Percentiles rank a stretch among this genome's conserved stretches.
phyloP scores from a whole-genome alignment of 2,797 vertebrate genomes.

The Malurus splendens region DNA sequence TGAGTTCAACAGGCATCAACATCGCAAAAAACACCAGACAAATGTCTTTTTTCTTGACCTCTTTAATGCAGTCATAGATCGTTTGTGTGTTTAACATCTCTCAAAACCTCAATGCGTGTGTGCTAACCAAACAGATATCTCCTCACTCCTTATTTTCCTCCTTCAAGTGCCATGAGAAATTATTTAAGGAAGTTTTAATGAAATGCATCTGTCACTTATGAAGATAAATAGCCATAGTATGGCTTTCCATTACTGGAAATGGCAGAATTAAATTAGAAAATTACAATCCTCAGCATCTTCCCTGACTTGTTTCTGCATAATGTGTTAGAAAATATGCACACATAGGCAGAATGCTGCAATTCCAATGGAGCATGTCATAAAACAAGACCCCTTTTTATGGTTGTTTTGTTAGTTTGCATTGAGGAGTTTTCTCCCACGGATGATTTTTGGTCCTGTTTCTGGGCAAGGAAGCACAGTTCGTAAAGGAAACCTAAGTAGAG shows the following conservation, averaged over 20 bases:
- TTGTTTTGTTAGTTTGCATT: slow-evolving; percentile 59
- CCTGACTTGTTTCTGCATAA: slow-evolving; percentile 75
- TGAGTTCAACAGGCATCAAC: slow-evolving; percentile 53
- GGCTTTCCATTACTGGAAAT: slow-evolving; percentile 80
- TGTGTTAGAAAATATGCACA: slow-evolving; percentile 76
- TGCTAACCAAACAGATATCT: slow-evolving; percentile 65
- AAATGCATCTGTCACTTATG: slow-evolving; percentile 79
- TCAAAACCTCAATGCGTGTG: slow-evolving; percentile 52
- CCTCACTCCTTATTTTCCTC: slow-evolving; percentile 51
- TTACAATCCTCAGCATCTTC: slow-evolving; percentile 77
- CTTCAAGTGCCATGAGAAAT: slow-evolving; percentile 72
- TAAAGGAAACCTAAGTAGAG: background rate
- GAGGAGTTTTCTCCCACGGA: slow-evolving; percentile 36
- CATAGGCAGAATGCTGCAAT: slow-evolving; percentile 68
- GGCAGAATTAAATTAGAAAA: slow-evolving; percentile 80
- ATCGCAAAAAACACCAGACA: slow-evolving; percentile 45
- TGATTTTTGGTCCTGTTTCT: slow-evolving; percentile 21
- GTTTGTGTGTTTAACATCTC: slow-evolving; percentile 57
- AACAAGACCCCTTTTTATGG: slow-evolving; percentile 62
- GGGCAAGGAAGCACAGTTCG: background rate
- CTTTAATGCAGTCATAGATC: slow-evolving; percentile 62
- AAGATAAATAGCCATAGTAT: slow-evolving; percentile 72
- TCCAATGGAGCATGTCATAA: slow-evolving; percentile 58
- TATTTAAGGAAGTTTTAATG: slow-evolving; percentile 78
- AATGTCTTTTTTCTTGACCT: slow-evolving; percentile 59